Evolutionary conservation across 2,888 invertebrate genomes (phyloP).

Genomic region (Pachliopta kotzebuea): DNA sequence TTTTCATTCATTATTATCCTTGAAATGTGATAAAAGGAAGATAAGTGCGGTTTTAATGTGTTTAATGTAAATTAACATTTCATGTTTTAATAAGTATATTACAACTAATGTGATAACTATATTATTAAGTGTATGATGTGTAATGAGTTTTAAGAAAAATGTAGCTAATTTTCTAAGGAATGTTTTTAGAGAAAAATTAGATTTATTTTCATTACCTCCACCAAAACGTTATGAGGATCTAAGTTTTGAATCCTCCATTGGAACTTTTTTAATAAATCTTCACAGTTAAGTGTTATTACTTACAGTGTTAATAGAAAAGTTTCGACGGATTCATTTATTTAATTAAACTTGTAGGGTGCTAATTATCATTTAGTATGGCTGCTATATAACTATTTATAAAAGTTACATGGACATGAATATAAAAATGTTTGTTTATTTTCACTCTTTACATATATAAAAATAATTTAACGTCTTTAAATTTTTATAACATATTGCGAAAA

Average conservation of each 20-base stretch:
- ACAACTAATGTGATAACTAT: not conserved
- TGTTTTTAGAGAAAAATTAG: slow-evolving; percentile 8
- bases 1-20: too few species aligned
- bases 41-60: too few species aligned
- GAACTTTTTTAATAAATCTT: slow-evolving; percentile 51
- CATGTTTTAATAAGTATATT: too few species aligned
- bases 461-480: too few species aligned
- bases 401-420: too few species aligned
- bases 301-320: slow-evolving; percentile 46
- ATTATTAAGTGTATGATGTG: not conserved
- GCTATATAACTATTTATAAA: too few species aligned
- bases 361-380: not conserved
- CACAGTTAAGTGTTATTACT: slow-evolving; percentile 45
- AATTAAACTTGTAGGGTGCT: slow-evolving; percentile 26
- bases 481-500: too few species aligned
- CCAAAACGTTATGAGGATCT: slow-evolving; percentile 2
- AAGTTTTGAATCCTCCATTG: slow-evolving; percentile 36
- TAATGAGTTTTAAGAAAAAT: not conserved
- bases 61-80: too few species aligned
- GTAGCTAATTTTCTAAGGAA: not conserved
- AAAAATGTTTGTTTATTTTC: too few species aligned
- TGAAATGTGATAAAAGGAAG: too few species aligned
- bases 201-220: slow-evolving; percentile 15
- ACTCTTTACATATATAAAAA: too few species aligned
- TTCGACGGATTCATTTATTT: slow-evolving; percentile 38